phyloP scores from a whole-genome alignment of 2,113 vertebrate species.

The Eudyptes chrysolophus region DNA sequence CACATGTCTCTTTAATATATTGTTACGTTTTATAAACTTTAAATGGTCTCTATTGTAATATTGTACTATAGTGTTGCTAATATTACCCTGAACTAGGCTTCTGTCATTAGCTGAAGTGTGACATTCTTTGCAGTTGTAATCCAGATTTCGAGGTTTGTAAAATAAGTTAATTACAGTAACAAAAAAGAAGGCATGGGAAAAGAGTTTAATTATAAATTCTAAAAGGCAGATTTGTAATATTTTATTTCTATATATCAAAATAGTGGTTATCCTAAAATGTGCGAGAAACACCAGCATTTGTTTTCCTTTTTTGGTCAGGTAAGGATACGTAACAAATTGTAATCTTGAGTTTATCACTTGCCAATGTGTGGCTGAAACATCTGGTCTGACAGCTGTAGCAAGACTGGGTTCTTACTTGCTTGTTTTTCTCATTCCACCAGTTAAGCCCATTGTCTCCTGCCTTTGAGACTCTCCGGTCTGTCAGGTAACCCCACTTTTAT shows the following conservation, averaged over 20 bases:
- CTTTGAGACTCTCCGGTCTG: not conserved
- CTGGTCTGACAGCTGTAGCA: not conserved
- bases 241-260: not conserved
- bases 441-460: not conserved
- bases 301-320: not conserved
- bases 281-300: not conserved
- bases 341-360: not conserved
- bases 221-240: not conserved
- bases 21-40: constrained; percentile 42
- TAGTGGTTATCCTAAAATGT: not conserved
- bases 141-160: not conserved
- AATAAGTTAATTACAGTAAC: not conserved
- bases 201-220: not conserved
- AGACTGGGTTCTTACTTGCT: not conserved
- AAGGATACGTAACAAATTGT: not conserved
- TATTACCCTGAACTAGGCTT: constrained; percentile 17
- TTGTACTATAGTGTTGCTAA: constrained; percentile 31
- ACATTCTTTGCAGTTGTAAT: constrained; percentile 28
- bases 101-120: constrained; percentile 17
- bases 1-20: constrained; percentile 26
- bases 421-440: not conserved
- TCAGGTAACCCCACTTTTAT: not conserved
- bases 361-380: not conserved
- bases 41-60: constrained; percentile 17
- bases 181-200: not conserved